Base-by-base conservation (phyloP, 2,797 vertebrate genomes). In the Sparidentex hasta region DNA sequence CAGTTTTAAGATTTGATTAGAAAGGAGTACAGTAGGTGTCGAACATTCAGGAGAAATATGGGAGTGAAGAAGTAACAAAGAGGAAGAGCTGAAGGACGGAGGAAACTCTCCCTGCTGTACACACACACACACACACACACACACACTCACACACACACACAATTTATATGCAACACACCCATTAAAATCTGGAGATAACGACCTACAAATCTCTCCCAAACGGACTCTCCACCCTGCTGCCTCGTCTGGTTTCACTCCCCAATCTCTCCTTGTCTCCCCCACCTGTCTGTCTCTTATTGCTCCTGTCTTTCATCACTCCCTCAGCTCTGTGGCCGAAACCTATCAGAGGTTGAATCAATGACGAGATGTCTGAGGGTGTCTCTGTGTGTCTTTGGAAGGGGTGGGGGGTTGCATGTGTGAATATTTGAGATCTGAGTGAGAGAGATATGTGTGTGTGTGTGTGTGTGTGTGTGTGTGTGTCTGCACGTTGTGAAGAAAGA, bases 241-340 rank as follows among this genome's bases (percentile, higher is more conserved):
- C 80, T 82, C 7, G 11, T 78, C 83, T 61, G 18, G 43, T 82
- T 82, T 73, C 71, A 54, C 85, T 72, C 76, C 78, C 72, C 74
- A 64, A 1, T 80, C 69, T 54, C 87, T 54, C 63, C 76, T 54
- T 12, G 52, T 78, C 54, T 81, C 81, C 81, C 76, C 80, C 82
- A 88, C 84, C 90, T 91, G 91, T 85, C 90, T 86, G 54, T 85
- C 81, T 92, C 79, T 74, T 86, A 78, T 93, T 94, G 88, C 91
- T 48, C 27, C 83, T 77, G 83, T 90, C 93, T 94, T 94, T 92
- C 91, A 93, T 93, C 92, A 92, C 89, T 84, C 88, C 76, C 78
- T 80, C 61, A 3, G 11, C 82, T 71, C 87, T 44, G 58, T 84
- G 86, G 78, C 85, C 85, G 2, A 90, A 86, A 86, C 80, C 78